Base-by-base conservation (phyloP, 1,140 invertebrate genomes). In the Leptinotarsa texana region DNA sequence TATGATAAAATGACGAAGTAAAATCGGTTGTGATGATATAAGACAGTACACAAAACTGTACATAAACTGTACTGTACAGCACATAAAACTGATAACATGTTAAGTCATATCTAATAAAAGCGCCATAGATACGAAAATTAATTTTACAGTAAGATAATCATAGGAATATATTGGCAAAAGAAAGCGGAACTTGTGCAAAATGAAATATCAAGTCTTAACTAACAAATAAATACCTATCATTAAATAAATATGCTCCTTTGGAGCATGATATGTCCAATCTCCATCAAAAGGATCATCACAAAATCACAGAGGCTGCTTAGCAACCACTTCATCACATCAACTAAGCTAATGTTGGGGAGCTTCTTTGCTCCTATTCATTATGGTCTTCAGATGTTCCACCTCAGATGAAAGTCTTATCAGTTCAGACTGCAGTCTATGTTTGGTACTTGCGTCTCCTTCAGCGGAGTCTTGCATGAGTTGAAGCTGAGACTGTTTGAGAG, bases 361-460 rank as follows among this genome's bases (percentile, higher is more conserved):
- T 61, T 81, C 77, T 68, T 81, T 82, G 42, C 81, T 81, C 13
- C 75, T 78, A 49, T 33, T 73, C 79, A 84, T 82, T 84, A 93
- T 89, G 74, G 91, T 92, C 82, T 96, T 94, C 0, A 98, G 90
- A 76, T 91, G 93, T n/a, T 94, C 95, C 61, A 98, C 95, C 85
- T 98, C 97, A 1, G 93, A 94, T 13, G 96, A 95, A 4, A 98
- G 89, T 73, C 94, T 89, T 71, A 95, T 93, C 77, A 98, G 87
- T 85, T 97, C 93, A 1, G 91, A 92, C 81, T 96, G 93, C 1
- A 98, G 89, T 82, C 94, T 92, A 22, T 89, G 91, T 87, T 90
- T 91, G 80, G 88, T 89, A 84, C 92, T 88, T 79, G 89, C 88
- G 68, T 89, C 87, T 13, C 84, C 83, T 21, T 85, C 79, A 69